phyloP scores from a whole-genome alignment of 1,140 invertebrate species.

The Akabosia matsudoensis region DNA sequence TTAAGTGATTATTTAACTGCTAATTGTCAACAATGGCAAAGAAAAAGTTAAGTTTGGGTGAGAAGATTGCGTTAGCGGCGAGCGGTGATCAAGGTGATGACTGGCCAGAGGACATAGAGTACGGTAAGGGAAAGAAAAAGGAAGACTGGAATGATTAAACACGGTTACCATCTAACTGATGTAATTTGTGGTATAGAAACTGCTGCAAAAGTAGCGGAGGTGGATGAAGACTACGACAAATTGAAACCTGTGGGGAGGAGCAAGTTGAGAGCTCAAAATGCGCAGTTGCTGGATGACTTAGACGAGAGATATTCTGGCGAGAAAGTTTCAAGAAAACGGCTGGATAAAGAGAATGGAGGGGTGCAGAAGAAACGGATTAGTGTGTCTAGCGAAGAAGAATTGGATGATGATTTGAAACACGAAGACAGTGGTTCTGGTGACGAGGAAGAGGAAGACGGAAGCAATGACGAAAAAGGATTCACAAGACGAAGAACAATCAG shows the following conservation, averaged over 20 bases:
- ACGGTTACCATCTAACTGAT: not conserved
- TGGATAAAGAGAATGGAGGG: not conserved
- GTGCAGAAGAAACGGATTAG: not conserved
- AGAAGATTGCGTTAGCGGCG: constrained; percentile 1
- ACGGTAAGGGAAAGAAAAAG: not conserved
- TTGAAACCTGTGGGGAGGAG: not conserved
- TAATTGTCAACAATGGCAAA: not conserved
- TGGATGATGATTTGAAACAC: too few species aligned
- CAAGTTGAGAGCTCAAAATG: not conserved
- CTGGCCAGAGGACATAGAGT: constrained; percentile 8
- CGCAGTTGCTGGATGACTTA: not conserved
- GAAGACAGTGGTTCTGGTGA: not conserved
- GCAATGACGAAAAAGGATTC: not conserved
- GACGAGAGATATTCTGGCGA: not conserved
- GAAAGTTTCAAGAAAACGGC: not conserved
- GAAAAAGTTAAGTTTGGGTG: not conserved
- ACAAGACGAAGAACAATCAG: not conserved
- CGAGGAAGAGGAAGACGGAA: not conserved
- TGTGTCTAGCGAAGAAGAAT: not conserved
- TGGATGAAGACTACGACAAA: not conserved
- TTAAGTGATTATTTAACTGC: not conserved
- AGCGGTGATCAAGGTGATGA: not conserved
- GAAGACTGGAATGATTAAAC: not conserved
- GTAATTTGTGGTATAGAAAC: not conserved
- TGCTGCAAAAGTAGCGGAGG: not conserved